Evolutionary conservation across 2,113 vertebrate species (phyloP).

Genomic region (Varanus salvator): DNA sequence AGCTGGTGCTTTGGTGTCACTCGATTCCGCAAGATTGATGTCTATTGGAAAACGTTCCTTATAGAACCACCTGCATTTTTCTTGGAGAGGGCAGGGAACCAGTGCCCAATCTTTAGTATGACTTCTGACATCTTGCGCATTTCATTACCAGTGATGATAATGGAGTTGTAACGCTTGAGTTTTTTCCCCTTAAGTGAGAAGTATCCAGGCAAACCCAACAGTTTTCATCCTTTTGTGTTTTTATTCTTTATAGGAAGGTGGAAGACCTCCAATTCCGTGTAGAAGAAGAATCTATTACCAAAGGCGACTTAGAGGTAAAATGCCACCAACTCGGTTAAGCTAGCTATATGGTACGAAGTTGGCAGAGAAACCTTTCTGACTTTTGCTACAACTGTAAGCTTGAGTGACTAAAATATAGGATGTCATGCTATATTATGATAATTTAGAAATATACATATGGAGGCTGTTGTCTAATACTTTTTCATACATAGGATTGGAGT

Average conservation of each 20-base stretch:
- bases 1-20: too few relatives aligned
- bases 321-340: constrained; percentile 30
- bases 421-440: not conserved
- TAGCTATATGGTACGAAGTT: not conserved
- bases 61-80: not conserved
- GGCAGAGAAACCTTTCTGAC: not conserved
- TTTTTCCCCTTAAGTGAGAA: not conserved
- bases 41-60: too few relatives aligned
- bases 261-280: constrained; percentile 99
- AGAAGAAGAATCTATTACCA: constrained; percentile 98
- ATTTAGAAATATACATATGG: not conserved
- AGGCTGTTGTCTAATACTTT: too few relatives aligned
- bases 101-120: not conserved
- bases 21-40: not conserved
- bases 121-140: not conserved
- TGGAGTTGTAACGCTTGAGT: constrained; percentile 10
- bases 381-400: not conserved
- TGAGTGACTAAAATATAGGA: not conserved
- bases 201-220: constrained; percentile 20
- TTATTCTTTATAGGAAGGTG: constrained; percentile 86
- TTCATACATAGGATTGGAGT: not conserved
- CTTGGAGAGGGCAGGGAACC: not conserved
- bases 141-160: not conserved
- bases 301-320: constrained; percentile 99
- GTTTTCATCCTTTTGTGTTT: constrained; percentile 44